Evolutionary conservation across 2,113 vertebrate species (phyloP), one percentile per base, ranked within the genome.

Genomic region (Nestor notabilis): DNA sequence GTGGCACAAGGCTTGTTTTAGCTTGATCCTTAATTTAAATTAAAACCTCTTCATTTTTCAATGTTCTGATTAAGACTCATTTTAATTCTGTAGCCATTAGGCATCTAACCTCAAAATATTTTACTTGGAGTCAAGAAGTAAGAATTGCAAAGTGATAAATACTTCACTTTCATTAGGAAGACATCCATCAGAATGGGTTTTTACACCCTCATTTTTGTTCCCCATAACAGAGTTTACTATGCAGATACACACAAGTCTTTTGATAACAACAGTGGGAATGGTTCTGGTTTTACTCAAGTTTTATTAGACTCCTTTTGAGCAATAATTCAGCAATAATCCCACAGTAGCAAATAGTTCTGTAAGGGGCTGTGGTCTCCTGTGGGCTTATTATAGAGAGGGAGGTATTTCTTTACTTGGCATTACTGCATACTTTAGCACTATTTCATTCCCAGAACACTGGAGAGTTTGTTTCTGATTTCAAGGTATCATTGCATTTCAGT

Each of bases 241-340:
- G 66, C 84, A 83, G 81, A 81, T 79, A 87, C 81, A 94, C 90
- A 81, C 79, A 20, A 66, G 70, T 37, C 91, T 95, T 95, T 85
- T 82, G 94, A 55, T 93, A 72, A 85, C 86, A 95, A 84, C 61
- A 83, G 91, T 58, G 53, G 63, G 80, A 95, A 95, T 71, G 80
- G 95, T 84, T 96, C 96, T 97, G 97, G 89, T 91, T 96, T 97
- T 69, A 83, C 94, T 97, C 93, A 89, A 63, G 79, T 85, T 96
- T 97, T 95, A 97, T 91, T 95, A 53, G 94, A 17, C 70, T 85
- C n/a, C 82, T 91, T 97, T 96, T 95, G 66, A 96, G 95, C 92
- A 95, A 77, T 96, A 96, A 95, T 93, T 96, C 91, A 95, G 80
- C 94, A 91, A 58, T 95, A 95, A 93, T 91, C 93, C 81, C 17